Conservation (phyloP, 2,113 vertebrate species). For the Tragelaphus strepsiceros region DNA sequence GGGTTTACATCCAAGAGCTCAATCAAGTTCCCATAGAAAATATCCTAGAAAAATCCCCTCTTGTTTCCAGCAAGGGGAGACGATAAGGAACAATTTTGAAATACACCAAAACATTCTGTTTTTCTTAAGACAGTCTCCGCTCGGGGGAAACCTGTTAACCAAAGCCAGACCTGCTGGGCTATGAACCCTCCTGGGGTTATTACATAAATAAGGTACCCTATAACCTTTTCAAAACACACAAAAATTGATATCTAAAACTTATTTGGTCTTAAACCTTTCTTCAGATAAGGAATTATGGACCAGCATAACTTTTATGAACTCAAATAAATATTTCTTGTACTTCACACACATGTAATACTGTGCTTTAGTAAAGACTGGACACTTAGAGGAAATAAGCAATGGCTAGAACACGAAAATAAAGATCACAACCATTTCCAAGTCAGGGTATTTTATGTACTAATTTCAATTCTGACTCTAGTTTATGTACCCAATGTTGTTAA, state of each 20-base stretch:
- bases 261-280: neutral
- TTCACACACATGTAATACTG: neutral
- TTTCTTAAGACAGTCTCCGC: neutral
- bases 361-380: neutral
- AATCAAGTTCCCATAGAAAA: neutral
- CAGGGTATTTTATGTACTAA: neutral
- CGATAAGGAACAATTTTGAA: neutral
- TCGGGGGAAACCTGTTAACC: neutral
- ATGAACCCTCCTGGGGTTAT: neutral
- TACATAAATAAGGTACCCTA: neutral
- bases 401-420: neutral
- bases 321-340: neutral
- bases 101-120: neutral
- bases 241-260: neutral
- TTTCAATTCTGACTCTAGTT: neutral
- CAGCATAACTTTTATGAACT: neutral
- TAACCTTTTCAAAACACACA: neutral
- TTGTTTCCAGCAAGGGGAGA: neutral
- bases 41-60: neutral
- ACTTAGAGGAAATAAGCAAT: neutral
- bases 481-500: neutral
- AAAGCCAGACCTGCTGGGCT: neutral
- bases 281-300: neutral
- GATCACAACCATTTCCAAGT: neutral
- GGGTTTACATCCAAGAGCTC: neutral